Evolutionary conservation across 2,797 vertebrate genomes (phyloP).

Genomic region (Poecilia wingei): DNA sequence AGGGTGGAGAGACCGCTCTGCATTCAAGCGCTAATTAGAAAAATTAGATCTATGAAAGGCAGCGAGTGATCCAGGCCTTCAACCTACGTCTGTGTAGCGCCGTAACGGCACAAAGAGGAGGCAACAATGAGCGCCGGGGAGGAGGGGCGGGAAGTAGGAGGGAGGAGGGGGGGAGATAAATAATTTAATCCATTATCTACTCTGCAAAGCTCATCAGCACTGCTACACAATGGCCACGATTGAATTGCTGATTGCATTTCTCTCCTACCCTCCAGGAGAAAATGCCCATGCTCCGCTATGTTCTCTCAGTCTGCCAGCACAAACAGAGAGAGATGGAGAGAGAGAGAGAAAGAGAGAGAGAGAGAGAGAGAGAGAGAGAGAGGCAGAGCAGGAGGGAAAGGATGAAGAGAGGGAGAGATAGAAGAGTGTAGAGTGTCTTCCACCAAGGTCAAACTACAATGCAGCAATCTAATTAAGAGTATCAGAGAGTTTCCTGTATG

Average conservation of each 20-base stretch:
- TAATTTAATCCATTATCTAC: constrained; percentile 99
- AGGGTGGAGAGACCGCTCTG: constrained; percentile 75
- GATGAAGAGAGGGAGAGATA: constrained; percentile 20
- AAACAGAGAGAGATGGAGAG: constrained; percentile 49
- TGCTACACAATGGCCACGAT: constrained; percentile 82
- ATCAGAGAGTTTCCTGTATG: constrained; percentile 73
- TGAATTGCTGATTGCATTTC: constrained; percentile 85
- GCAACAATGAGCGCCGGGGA: constrained; percentile 76
- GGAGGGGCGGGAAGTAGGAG: constrained; percentile 67
- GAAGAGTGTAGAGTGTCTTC: constrained; percentile 67
- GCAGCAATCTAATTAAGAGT: constrained; percentile 77
- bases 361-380: constrained; percentile 45
- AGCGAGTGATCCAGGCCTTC: constrained; percentile 90
- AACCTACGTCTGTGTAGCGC: constrained; percentile 83
- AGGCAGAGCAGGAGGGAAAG: constrained; percentile 23
- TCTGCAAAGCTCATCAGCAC: constrained; percentile 92
- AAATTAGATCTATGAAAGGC: constrained; percentile 97
- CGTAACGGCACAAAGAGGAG: constrained; percentile 76
- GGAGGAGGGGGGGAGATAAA: constrained; percentile 79
- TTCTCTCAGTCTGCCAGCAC: constrained; percentile 63
- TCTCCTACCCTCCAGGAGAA: constrained; percentile 77
- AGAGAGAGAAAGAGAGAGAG: constrained; percentile 38
- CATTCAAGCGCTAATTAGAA: constrained; percentile 94
- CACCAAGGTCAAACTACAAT: constrained; percentile 81
- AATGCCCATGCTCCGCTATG: constrained; percentile 72